Evolutionary conservation across 2,113 vertebrate genomes (phyloP).

Genomic region (Coreoperca whiteheadi): DNA sequence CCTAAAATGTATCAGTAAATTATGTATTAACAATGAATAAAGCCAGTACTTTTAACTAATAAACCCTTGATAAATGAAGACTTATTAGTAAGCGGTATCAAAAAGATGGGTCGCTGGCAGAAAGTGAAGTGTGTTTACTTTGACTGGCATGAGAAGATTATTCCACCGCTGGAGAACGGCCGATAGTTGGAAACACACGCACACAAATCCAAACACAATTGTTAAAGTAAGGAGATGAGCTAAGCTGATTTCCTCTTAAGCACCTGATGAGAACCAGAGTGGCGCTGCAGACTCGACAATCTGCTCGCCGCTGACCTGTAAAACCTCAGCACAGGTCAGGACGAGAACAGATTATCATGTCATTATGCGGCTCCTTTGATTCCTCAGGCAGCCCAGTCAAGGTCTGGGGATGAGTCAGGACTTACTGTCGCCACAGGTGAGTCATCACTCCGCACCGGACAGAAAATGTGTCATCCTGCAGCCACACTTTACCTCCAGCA

Average conservation of each 20-base stretch:
- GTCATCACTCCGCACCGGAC: constrained; percentile 28
- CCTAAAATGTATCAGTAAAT: not conserved
- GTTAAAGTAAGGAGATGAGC: constrained; percentile 56
- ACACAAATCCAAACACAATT: constrained; percentile 31
- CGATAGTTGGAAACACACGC: constrained; percentile 1
- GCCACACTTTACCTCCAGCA: constrained; percentile 13
- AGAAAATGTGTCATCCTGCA: not conserved
- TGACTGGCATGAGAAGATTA: constrained; percentile 23
- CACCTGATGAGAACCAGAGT: constrained; percentile 59
- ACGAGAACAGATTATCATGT: constrained; percentile 20
- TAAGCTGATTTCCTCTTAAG: constrained; percentile 52
- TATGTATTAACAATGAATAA: not conserved
- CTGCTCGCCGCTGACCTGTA: constrained; percentile 51
- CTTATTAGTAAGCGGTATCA: not conserved
- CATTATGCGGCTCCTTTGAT: constrained; percentile 34
- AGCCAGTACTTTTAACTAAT: not conserved
- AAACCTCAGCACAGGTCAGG: constrained; percentile 9
- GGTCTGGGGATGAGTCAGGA: constrained; percentile 47
- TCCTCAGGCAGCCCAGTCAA: not conserved
- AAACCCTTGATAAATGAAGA: not conserved
- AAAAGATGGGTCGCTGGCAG: not conserved
- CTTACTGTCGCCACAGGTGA: constrained; percentile 50
- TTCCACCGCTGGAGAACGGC: constrained; percentile 7
- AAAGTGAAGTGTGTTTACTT: constrained; percentile 3
- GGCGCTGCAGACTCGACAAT: constrained; percentile 33